phyloP scores from a whole-genome alignment of 1,140 invertebrate genomes.

The Drosophila sechellia region DNA sequence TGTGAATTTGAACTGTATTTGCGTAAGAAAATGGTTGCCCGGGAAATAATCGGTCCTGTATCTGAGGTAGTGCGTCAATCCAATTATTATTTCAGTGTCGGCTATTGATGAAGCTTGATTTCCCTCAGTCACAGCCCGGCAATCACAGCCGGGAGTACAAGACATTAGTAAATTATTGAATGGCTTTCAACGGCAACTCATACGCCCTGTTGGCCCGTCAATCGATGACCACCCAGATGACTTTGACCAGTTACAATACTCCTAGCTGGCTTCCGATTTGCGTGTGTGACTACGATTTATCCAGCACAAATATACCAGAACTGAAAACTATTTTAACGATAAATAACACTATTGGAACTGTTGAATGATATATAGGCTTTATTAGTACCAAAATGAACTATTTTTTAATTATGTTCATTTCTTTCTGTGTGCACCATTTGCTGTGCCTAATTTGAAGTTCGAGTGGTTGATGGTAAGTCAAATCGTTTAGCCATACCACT shows the following conservation, averaged over 20 bases:
- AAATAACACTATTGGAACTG: too few relatives aligned
- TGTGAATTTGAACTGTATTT: conserved; percentile 52
- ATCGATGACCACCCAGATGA: conserved; percentile 49
- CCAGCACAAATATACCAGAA: conserved; percentile 34
- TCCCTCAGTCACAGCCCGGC: not conserved
- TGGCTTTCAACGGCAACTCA: conserved; percentile 53
- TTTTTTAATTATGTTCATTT: not conserved
- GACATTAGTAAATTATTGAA: conserved; percentile 69
- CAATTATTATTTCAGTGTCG: conserved; percentile 58
- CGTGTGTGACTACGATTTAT: conserved; percentile 51
- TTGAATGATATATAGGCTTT: too few relatives aligned
- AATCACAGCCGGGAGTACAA: not conserved
- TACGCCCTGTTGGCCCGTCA: conserved; percentile 48
- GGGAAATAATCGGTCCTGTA: conserved; percentile 37
- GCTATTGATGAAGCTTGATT: conserved; percentile 42
- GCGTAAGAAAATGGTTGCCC: conserved; percentile 54
- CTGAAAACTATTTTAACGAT: not conserved
- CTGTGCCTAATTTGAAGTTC: conserved; percentile 36
- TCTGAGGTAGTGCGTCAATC: conserved; percentile 23
- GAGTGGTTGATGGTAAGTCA: conserved; percentile 31
- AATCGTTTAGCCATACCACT: conserved; percentile 33
- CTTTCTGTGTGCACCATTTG: not conserved
- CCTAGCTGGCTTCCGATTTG: conserved; percentile 26
- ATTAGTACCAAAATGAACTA: too few relatives aligned
- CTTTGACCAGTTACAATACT: conserved; percentile 26